Base-by-base conservation (phyloP, 2,797 vertebrate species). In the Valencia hispanica region DNA sequence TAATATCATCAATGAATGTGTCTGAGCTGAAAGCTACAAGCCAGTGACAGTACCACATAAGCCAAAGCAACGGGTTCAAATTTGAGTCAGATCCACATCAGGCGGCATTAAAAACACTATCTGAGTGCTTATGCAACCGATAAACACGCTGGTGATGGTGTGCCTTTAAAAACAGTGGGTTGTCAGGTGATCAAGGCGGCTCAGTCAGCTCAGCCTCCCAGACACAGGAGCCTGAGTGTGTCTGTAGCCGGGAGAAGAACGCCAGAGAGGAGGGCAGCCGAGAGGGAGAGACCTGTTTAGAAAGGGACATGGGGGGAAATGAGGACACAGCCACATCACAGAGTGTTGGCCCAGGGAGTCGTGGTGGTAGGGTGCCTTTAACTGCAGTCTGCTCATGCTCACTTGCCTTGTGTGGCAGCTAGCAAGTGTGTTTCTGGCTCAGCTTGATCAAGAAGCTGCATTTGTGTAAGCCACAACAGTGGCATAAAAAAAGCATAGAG, bases 381-480 rank as follows among this genome's bases (percentile, higher is more conserved):
- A 94, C 90, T 90, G 92, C 88, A 90, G 88, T 88, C 88, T 84
- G 83, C 82, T 87, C 77, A 80, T 88, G 85, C 87, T 90, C 83
- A 75, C 70, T 79, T 57, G 78, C 75, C 85, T 84, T 73, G 77
- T 81, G 78, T 86, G 84, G 85, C 88, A 84, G 88, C 85, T 84
- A 85, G 86, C 87, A 83, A 89, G 85, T 83, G 79, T 80, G 81
- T 94, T 92, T 94, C 89, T 94, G 89, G 90, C 95, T 96, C 92
- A 90, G 94, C 94, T 95, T 93, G 94, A 96, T 96, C 86, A 88
- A 94, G 94, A 95, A 94, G 94, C 95, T 96, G 95, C 92, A 94
- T 94, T 72, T 95, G 75, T 68, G 92, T 93, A 89, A 65, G 93
- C 94, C 95, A 96, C 95, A 96, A 96, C 96, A 96, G 94, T 95